A percentile compares a stretch with the other conserved stretches of the same genome.
phyloP scores from a whole-genome alignment of 2,888 invertebrate species.

The Vandiemenella viatica region DNA sequence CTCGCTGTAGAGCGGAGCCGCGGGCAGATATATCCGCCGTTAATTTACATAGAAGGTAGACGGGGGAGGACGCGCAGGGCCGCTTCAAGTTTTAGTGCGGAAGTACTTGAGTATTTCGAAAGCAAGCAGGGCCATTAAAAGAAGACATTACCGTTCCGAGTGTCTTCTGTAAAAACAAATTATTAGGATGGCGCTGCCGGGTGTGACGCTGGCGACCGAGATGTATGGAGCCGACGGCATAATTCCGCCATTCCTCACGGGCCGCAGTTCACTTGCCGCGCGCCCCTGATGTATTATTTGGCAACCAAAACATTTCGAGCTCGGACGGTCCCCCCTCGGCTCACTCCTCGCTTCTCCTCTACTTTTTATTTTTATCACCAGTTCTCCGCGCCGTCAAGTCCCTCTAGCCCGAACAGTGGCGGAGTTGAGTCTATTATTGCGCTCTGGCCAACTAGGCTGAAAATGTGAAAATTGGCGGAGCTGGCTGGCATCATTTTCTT shows the following conservation, averaged over 20 bases:
- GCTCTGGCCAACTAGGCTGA: no score
- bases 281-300: slow-evolving; percentile 7
- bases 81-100: slow-evolving; percentile 1
- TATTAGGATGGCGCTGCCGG: slow-evolving; percentile 6
- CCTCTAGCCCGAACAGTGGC: no score
- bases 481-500: no score
- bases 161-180: slow-evolving; percentile 17
- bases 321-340: no score
- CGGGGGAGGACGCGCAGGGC: not conserved
- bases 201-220: slow-evolving; percentile 5
- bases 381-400: no score
- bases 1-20: not conserved
- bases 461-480: no score
- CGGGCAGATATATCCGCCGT: not conserved
- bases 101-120: slow-evolving; percentile 13
- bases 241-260: slow-evolving; percentile 16
- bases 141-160: slow-evolving; percentile 16
- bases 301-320: slow-evolving; percentile 5
- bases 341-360: no score
- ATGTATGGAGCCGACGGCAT: slow-evolving; percentile 7
- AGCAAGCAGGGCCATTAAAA: slow-evolving; percentile 16
- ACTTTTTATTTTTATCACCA: no score
- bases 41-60: slow-evolving; percentile 3
- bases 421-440: no score
- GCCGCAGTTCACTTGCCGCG: not conserved